Base-by-base conservation (phyloP, 2,797 vertebrate species). In the Peromyscus aztecus region DNA sequence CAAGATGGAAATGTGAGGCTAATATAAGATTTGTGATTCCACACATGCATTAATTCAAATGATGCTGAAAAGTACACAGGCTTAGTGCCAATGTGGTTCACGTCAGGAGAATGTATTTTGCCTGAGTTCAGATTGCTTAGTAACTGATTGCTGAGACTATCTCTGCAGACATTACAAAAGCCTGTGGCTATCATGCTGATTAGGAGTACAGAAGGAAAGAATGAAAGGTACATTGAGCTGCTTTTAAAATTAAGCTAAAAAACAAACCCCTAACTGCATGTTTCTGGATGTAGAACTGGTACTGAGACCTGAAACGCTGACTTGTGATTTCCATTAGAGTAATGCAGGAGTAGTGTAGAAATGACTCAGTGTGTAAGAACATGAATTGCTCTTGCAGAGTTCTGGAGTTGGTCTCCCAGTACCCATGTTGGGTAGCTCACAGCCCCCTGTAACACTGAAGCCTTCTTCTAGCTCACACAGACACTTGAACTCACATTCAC, bases 241-340 rank as follows among this genome's bases (percentile, higher is more conserved):
- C 76, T 85, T 92, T 86, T 75, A 73, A 95, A 96, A 11, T 81
- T 87, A 91, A 94, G 29, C 17, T 12, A 10, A 86, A 83, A 83
- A 89, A 88, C 19, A 80, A 71, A 78, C 16, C 29, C 29, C 23
- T 3, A 81, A 76, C 43, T 21, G 0, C 23, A 31, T 55, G 91
- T 63, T 77, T 90, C 8, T 77, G 77, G 19, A 73, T n/a, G 43
- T 31, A 81, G 55, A 90, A 43, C 23, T 84, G 40, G 59, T 83
- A 76, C 49, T 1, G 59, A 55, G 37, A 55, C 34, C 55, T 49
- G 34, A 90, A 57, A 88, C 37, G 34, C 19, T 49, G 7, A 73
- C 65, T 49, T 29, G 1, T 77, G 10, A 76, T 49, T 92, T 17
- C 73, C 88, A 92, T 81, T 77, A 94, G 88, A 94, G 80, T 61